Evolutionary conservation across 2,113 vertebrate species (phyloP), one percentile per base, ranked within the genome.

Genomic region (Scomber colias): DNA sequence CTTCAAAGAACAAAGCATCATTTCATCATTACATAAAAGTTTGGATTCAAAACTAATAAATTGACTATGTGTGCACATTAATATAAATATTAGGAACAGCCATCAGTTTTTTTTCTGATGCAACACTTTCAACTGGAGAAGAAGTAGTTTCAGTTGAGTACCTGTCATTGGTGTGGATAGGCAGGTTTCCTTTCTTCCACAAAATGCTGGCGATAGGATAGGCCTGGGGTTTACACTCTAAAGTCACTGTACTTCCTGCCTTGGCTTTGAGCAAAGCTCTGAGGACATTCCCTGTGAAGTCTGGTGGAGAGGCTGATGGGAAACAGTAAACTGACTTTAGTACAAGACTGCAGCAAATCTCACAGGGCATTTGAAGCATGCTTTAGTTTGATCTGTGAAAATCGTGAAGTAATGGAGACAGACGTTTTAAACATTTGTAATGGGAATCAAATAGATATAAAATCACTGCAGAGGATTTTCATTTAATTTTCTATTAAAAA

Each of bases 141-240:
- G n/a, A 40, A 78, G 56, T 17, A 17, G 3, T 48, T 49, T 72
- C 27, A 49, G 44, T 40, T 72, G 17, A 10, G 49, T 79, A 98
- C 97, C 97, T 97, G 93, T 96, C 95, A 35, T 89, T 95, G 89
- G 95, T 95, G 46, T 90, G 96, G 50, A 99, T 92, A 3, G 94
- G 90, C 83, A 92, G 90, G 79, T 95, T 95, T 82, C 95, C 96
- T 90, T 96, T 98, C 95, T 95, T 97, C 97, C 97, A 98, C 79
- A 94, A 93, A 69, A 93, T 95, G 75, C 86, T 94, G 5, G 97
- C 96, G 72, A 92, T 94, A 40, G 97, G 97, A 87, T 96, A 96
- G 87, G 97, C 97, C 92, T 94, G 95, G 46, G 97, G 97, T 87
- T 95, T 97, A 84, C 97, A 98, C 81, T 97, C 96, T 90, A 99